Conservation (phyloP, 1,140 invertebrate species). For the Tribolium castaneum region DNA sequence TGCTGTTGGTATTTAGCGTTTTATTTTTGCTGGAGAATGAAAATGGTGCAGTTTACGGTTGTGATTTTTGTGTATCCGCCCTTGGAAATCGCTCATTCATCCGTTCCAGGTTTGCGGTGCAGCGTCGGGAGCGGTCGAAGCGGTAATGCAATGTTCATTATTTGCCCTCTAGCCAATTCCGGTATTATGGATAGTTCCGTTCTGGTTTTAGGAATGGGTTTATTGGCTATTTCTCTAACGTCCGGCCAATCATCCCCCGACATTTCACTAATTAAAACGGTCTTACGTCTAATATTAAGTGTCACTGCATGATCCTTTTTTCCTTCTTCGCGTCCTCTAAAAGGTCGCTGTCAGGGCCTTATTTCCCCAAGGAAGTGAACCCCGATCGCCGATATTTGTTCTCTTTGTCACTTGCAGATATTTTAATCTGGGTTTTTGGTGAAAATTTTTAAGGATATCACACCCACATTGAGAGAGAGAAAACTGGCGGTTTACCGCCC, state of each 20-base stretch:
- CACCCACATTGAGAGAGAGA: neutral
- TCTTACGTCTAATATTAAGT: constrained; percentile 31
- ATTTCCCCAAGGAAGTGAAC: neutral
- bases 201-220: constrained; percentile 46
- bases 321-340: neutral
- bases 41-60: neutral
- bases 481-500: constrained; percentile 7
- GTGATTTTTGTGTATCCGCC: neutral
- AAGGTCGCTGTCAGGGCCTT: neutral
- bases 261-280: constrained; percentile 23
- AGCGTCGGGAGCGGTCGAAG: constrained; percentile 37
- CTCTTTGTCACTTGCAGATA: constrained; percentile 7
- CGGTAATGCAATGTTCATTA: constrained; percentile 46
- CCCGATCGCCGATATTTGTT: neutral
- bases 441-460: constrained; percentile 4
- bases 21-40: neutral
- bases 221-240: constrained; percentile 41
- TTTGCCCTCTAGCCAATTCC: constrained; percentile 35
- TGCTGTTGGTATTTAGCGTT: too few relatives aligned
- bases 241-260: constrained; percentile 15
- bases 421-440: constrained; percentile 7
- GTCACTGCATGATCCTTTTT: neutral
- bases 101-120: constrained; percentile 34
- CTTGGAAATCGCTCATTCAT: constrained; percentile 23
- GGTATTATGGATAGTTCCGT: constrained; percentile 46